phyloP scores from a whole-genome alignment of 1,140 invertebrate species.

The Camponotus floridanus region DNA sequence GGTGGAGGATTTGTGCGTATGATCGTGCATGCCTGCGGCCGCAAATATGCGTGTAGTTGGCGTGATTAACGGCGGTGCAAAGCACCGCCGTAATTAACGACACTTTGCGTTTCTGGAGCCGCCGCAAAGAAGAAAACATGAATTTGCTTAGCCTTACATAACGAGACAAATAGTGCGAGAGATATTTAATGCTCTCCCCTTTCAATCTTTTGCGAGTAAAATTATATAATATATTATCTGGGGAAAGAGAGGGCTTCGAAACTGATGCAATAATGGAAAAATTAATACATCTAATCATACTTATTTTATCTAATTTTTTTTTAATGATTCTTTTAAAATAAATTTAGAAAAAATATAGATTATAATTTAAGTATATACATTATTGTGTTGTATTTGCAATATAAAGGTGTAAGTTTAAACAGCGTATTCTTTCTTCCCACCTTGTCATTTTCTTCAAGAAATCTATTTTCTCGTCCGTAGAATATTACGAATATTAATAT shows the following conservation, averaged over 20 bases:
- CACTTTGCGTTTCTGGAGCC: slow-evolving; percentile 24
- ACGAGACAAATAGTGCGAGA: slow-evolving; percentile 3
- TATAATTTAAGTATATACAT: not conserved
- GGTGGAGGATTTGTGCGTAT: not conserved
- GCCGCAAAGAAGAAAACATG: not conserved
- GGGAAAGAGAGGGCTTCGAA: not conserved
- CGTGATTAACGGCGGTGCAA: slow-evolving; percentile 50
- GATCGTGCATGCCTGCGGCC: not conserved
- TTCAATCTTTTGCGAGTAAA: slow-evolving; percentile 15
- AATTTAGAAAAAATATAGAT: not conserved
- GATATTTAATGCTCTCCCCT: not conserved
- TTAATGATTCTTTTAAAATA: not conserved
- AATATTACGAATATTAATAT: slow-evolving; percentile 42
- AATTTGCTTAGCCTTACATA: slow-evolving; percentile 37
- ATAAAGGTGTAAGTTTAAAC: not conserved
- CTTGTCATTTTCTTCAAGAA: not conserved
- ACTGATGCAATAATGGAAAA: not conserved
- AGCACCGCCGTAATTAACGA: slow-evolving; percentile 21
- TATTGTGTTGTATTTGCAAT: not conserved
- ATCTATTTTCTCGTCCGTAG: slow-evolving; percentile 4
- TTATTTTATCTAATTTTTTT: not conserved
- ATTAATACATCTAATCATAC: not conserved
- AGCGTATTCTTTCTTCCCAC: no score
- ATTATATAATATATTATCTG: not conserved
- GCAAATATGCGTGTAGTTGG: slow-evolving; percentile 32